These are phyloP conservation scores for Ifrita kowaldi DNA, from an alignment of 2,113 vertebrate species.

Conservation along the genomic window DNA sequence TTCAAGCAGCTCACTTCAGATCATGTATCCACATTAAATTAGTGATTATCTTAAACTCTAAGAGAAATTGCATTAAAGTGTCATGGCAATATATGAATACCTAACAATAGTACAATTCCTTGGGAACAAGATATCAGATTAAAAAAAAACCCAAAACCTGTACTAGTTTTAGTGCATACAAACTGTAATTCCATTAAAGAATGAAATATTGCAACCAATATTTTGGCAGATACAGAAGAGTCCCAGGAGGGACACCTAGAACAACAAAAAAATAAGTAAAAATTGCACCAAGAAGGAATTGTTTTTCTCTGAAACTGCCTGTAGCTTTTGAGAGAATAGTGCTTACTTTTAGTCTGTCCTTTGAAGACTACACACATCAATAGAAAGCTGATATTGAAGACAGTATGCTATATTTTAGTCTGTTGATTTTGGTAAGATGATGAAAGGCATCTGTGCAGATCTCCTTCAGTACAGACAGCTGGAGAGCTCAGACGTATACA, in stretches of 20 bases:
- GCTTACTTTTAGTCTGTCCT: neutral
- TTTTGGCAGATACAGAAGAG: neutral
- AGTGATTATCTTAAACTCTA: neutral
- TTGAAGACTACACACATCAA: neutral
- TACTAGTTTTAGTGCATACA: neutral
- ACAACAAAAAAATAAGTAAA: neutral
- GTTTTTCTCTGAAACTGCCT: neutral
- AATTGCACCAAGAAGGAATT: neutral
- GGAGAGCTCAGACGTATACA: neutral
- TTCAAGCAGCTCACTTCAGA: neutral
- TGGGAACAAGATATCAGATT: neutral
- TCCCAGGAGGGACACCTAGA: neutral
- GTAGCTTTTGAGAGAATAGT: neutral
- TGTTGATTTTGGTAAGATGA: neutral
- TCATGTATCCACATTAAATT: neutral
- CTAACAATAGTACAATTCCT: neutral
- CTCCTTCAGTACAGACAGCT: neutral
- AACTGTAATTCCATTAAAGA: neutral
- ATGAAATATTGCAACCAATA: neutral
- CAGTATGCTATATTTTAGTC: neutral
- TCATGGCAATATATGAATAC: neutral
- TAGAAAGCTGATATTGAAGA: neutral
- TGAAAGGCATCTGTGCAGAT: neutral
- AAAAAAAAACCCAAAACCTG: neutral
- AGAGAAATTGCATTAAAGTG: neutral